Percentiles rank a stretch among this genome's conserved stretches.
Conservation (phyloP, 2,797 vertebrate species). For the Tokudaia muenninki region DNA sequence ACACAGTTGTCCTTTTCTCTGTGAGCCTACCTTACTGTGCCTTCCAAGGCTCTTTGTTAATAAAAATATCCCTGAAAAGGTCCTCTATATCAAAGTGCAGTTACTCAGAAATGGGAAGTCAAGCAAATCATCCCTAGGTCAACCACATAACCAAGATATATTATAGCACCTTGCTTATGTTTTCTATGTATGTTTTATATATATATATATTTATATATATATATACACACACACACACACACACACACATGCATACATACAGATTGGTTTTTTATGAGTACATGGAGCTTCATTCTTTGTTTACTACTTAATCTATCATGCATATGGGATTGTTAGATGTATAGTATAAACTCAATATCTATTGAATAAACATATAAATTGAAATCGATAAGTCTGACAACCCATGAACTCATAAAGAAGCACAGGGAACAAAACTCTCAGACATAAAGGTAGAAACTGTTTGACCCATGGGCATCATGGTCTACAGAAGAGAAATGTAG, state of each 20-base stretch:
- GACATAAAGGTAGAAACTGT: background rate
- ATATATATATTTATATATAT: too few species aligned
- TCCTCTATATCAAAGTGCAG: background rate
- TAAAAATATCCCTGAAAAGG: background rate
- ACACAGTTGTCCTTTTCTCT: background rate
- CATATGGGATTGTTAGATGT: background rate
- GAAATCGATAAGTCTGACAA: background rate
- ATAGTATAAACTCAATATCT: background rate
- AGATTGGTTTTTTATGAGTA: background rate
- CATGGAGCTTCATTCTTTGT: background rate
- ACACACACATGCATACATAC: too few species aligned
- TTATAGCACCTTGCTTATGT: background rate
- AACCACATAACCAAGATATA: background rate
- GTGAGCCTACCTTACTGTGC: background rate
- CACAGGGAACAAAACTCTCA: background rate
- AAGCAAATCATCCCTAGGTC: slow-evolving; percentile 1
- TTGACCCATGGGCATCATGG: background rate
- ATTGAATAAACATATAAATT: background rate
- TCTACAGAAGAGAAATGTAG: background rate
- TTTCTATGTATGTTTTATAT: background rate
- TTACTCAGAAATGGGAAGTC: background rate
- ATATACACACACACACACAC: too few species aligned
- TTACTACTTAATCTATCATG: background rate
- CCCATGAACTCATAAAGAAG: background rate
- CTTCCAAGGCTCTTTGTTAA: background rate